These are phyloP conservation scores for Apteryx owenii DNA, from an alignment of 2,113 vertebrate species.

Conservation along the genomic window DNA sequence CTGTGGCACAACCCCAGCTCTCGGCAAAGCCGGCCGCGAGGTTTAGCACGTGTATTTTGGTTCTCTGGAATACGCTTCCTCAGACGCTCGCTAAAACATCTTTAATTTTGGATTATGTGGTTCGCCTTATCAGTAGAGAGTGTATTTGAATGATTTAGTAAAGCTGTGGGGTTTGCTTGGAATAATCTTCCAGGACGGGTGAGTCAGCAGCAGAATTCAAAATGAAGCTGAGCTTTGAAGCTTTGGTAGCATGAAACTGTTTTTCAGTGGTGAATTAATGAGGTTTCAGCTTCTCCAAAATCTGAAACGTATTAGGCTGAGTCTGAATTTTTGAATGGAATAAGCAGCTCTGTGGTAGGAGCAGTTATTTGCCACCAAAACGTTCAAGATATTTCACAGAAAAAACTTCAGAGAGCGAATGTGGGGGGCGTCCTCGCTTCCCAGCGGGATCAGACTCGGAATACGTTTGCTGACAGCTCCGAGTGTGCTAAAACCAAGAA, in stretches of 20 bases:
- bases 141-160: neutral
- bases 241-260: neutral
- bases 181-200: neutral
- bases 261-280: constrained; percentile 8
- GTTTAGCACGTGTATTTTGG: rapidly evolving
- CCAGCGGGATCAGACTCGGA: neutral
- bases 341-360: neutral
- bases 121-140: neutral
- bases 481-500: neutral
- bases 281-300: neutral
- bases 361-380: neutral
- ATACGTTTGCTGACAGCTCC: neutral
- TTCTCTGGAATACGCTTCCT: neutral
- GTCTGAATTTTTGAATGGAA: neutral
- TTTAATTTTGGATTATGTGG: neutral
- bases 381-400: neutral
- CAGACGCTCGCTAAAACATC: neutral
- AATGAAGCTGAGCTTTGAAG: neutral
- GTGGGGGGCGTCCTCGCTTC: rapidly evolving
- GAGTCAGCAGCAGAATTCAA: neutral
- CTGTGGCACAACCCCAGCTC: neutral
- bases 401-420: neutral
- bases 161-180: neutral
- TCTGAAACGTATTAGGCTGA: rapidly evolving
- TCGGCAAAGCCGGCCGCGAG: neutral